These are phyloP conservation scores for Strigamia transsilvanica DNA, from an alignment of 2,888 invertebrate species.

Conservation along the genomic window DNA sequence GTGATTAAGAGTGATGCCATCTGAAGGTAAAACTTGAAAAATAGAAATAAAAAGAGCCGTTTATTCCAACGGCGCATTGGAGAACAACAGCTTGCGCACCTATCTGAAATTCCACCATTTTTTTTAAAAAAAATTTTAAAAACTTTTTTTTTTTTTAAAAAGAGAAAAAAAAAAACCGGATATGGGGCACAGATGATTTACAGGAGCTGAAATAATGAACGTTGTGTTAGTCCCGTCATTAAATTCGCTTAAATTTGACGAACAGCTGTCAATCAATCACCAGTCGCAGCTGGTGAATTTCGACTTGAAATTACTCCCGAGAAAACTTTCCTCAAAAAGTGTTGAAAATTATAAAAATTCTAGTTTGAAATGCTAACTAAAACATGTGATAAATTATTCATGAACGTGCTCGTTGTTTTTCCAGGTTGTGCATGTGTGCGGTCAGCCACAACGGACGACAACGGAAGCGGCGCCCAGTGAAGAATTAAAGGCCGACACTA, in stretches of 20 bases:
- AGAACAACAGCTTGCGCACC: conserved; percentile 2
- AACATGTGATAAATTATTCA: neutral
- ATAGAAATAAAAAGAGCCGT: neutral
- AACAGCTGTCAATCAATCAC: conserved; percentile 19
- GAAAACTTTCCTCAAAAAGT: neutral
- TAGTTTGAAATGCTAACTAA: too few species aligned
- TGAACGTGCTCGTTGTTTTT: conserved; percentile 42
- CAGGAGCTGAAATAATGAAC: conserved; percentile 23
- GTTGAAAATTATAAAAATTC: neutral
- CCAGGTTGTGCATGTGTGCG: conserved; percentile 54
- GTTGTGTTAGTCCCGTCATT: conserved; percentile 24
- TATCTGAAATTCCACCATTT: neutral
- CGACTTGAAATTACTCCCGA: conserved; percentile 12
- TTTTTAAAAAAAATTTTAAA: too few species aligned
- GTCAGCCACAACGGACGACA: conserved; percentile 56
- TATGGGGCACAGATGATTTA: conserved; percentile 21
- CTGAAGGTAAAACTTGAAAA: neutral
- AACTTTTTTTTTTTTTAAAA: neutral
- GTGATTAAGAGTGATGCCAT: neutral
- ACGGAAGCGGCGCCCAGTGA: conserved; percentile 53
- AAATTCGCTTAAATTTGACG: conserved; percentile 15
- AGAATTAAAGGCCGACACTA: neutral
- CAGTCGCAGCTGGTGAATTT: conserved; percentile 21
- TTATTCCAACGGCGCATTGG: neutral
- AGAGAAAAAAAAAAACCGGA: neutral